Conservation (phyloP, 2,888 invertebrate species). For the Metellina segmentata region DNA sequence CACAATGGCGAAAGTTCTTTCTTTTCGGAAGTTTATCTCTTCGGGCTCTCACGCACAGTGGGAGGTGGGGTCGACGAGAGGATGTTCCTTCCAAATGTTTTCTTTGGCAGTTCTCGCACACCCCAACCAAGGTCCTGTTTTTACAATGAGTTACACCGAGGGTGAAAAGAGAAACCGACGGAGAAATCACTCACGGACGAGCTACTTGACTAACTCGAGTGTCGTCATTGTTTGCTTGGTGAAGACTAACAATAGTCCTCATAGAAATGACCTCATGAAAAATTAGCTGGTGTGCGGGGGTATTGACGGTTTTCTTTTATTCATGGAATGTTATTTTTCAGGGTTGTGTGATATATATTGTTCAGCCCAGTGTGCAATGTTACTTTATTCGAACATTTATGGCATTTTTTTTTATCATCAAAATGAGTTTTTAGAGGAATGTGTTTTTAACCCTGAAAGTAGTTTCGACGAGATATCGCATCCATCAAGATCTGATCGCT, state of each 20-base stretch:
- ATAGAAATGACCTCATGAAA: not conserved
- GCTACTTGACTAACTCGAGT: not conserved
- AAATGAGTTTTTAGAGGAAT: too few species aligned
- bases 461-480: too few species aligned
- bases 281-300: not conserved
- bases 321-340: too few species aligned
- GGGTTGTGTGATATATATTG: too few species aligned
- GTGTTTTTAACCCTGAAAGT: too few species aligned
- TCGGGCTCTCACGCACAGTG: not conserved
- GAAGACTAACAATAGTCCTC: not conserved
- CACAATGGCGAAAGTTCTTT: conserved; percentile 47
- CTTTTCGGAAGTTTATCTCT: not conserved
- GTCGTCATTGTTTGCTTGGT: not conserved
- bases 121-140: conserved; percentile 8
- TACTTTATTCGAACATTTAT: too few species aligned
- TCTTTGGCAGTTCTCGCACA: conserved; percentile 17
- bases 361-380: too few species aligned
- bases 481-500: too few species aligned
- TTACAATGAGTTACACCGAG: conserved; percentile 14
- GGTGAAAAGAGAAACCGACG: not conserved
- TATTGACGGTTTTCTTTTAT: not conserved
- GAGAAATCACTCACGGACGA: not conserved
- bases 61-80: not conserved
- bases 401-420: too few species aligned
- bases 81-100: conserved; percentile 30